A percentile compares a stretch with the other conserved stretches of the same genome.
phyloP scores from a whole-genome alignment of 2,888 invertebrate species.

The Pollenia amentaria region DNA sequence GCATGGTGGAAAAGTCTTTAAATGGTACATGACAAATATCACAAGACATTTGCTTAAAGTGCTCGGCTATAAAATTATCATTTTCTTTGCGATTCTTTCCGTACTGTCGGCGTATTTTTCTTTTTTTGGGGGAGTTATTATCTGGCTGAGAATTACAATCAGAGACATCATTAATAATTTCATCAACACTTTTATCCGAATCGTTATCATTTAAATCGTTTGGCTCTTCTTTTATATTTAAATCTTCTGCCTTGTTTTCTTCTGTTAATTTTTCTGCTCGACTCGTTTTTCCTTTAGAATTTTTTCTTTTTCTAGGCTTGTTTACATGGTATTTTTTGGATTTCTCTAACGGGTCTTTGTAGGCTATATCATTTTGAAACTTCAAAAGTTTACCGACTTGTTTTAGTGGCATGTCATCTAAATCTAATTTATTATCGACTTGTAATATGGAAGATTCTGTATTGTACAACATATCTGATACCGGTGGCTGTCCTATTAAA shows the following conservation, averaged over 20 bases:
- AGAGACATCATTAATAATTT: constrained; percentile 4
- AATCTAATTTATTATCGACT: constrained; percentile 12
- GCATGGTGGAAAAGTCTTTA: constrained; percentile 79
- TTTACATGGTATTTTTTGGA: background rate
- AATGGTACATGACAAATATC: constrained; percentile 78
- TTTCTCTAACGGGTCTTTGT: constrained; percentile 48
- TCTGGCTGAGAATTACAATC: background rate
- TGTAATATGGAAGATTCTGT: background rate
- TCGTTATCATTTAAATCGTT: background rate
- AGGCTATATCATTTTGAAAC: background rate
- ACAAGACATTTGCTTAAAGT: constrained; percentile 79
- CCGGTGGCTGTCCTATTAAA: background rate
- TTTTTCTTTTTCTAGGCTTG: constrained; percentile 3
- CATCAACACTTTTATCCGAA: background rate
- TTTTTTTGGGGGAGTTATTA: background rate
- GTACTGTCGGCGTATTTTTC: constrained; percentile 63
- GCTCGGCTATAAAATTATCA: constrained; percentile 79
- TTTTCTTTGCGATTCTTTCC: constrained; percentile 78
- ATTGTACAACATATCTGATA: background rate
- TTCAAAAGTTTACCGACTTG: background rate
- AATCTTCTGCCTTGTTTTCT: background rate
- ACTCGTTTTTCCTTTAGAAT: background rate
- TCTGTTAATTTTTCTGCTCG: background rate
- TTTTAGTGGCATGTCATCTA: constrained; percentile 28
- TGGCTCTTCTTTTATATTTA: constrained; percentile 10